Evolutionary conservation across 2,888 invertebrate species (phyloP).

Genomic region (Pristionchus fissidentatus): DNA sequence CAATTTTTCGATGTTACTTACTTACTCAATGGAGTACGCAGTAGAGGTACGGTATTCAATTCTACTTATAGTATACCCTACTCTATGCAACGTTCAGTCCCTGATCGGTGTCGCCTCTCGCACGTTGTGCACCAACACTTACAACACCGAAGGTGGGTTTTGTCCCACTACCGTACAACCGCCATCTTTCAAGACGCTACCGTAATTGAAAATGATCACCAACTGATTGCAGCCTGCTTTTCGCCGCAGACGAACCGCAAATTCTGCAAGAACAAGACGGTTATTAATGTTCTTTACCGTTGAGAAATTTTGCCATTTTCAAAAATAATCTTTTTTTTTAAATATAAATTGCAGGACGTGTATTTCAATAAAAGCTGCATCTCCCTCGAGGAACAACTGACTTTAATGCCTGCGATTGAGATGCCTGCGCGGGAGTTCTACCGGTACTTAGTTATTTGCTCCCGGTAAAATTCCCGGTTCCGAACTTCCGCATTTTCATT

Average conservation of each 20-base stretch:
- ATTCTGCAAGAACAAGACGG: neutral
- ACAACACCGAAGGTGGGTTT: neutral
- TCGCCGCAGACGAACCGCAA: neutral
- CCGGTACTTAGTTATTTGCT: no score
- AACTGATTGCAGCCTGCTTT: constrained; percentile 13
- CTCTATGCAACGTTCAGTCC: no score
- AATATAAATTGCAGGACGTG: no score
- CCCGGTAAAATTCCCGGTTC: no score
- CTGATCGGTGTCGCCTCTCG: neutral
- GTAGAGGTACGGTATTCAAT: neutral
- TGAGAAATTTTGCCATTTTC: no score
- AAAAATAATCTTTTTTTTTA: no score
- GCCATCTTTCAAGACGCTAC: no score
- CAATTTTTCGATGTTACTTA: neutral
- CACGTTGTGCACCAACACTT: neutral
- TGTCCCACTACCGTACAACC: no score
- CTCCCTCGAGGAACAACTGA: neutral
- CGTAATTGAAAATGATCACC: neutral
- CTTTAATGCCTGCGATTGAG: neutral
- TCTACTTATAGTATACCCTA: neutral
- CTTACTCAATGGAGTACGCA: neutral
- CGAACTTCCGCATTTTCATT: no score
- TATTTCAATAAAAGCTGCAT: neutral
- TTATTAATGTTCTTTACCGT: no score
- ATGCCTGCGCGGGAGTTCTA: neutral